These are phyloP conservation scores for Forbesichthys papilliferus DNA, from an alignment of 2,113 vertebrate species.

Conservation along the genomic window DNA sequence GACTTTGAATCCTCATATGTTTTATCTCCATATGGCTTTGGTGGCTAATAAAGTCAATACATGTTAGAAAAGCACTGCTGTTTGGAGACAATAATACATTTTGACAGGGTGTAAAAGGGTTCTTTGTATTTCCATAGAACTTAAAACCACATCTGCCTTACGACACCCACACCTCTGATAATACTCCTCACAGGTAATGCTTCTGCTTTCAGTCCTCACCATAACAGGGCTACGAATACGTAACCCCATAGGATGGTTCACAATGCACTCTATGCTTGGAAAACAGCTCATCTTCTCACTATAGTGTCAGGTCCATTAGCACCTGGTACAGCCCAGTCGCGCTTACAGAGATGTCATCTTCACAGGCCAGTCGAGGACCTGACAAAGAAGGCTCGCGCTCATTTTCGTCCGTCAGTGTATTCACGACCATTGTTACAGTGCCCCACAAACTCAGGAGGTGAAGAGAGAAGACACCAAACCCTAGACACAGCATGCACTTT, in stretches of 20 bases:
- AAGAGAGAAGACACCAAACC: slow-evolving; percentile 49
- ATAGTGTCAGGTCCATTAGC: slow-evolving; percentile 11
- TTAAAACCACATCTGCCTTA: slow-evolving; percentile 4
- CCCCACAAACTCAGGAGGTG: slow-evolving; percentile 42
- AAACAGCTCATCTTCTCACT: background rate
- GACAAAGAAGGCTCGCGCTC: slow-evolving; percentile 39
- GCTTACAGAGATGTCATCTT: slow-evolving; percentile 27
- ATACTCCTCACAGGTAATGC: slow-evolving; percentile 14
- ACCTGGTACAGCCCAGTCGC: slow-evolving; percentile 9
- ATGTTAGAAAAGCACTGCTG: background rate
- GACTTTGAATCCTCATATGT: too few relatives aligned
- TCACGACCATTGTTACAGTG: slow-evolving; percentile 27
- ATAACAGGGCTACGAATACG: background rate
- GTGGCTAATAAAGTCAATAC: background rate
- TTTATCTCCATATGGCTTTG: background rate
- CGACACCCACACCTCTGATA: slow-evolving; percentile 14
- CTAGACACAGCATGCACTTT: slow-evolving; percentile 72
- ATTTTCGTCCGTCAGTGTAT: slow-evolving; percentile 35
- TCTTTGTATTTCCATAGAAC: background rate
- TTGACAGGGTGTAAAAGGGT: slow-evolving; percentile 26
- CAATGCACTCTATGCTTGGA: slow-evolving; percentile 4
- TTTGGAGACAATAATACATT: slow-evolving; percentile 15
- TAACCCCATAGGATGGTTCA: background rate
- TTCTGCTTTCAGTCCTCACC: slow-evolving; percentile 8
- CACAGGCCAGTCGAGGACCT: slow-evolving; percentile 37